Evolutionary conservation across 2,797 vertebrate genomes (phyloP), one percentile per base, ranked within the genome.

Genomic region (Smutsia temminckii): DNA sequence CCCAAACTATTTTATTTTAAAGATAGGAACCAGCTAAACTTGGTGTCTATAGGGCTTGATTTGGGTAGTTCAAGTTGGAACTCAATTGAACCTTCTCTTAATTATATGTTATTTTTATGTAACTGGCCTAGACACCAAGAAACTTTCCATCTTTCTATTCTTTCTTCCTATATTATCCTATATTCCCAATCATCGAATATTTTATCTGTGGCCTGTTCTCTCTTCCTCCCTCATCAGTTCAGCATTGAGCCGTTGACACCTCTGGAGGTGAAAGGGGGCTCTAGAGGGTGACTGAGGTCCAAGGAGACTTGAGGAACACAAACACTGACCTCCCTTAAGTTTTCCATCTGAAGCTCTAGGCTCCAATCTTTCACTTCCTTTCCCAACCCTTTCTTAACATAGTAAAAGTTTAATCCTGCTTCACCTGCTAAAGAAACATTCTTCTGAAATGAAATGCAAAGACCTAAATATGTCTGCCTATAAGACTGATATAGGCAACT

Each of bases 371-470:
- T 49, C 20, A 53, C 32, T 2, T 93, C 14, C 2, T 77, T 91
- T 63, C 8, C 55, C 37, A 77, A n/a, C 17, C 20, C 25, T 79
- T 27, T 79, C 66, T 40, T 83, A 75, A n/a, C 34, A 55, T 77
- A 80, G 93, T 72, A 51, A 42, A 59, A 93, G 55, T 49, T 34
- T 83, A 72, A 88, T 61, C 27, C 74, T 40, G 16, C n/a, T 14
- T 91, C 37, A 85, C 14, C 66, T 80, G 37, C 14, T 81, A 55
- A 46, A 63, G 77, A 83, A 77, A 77, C 32, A 57, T 63, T 64
- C 40, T 66, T 8, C 37, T 68, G 17, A 85, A 92, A 85, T 77
- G 49, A 96, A 95, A 90, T 89, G n/a, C 4, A 66, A 66, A 94
- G 32, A 69, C n/a, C 21, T 46, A 86, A 59, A 72, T 68, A n/a